Evolutionary conservation across 1,140 invertebrate genomes (phyloP).

Genomic region (Calliopsis andreniformis): DNA sequence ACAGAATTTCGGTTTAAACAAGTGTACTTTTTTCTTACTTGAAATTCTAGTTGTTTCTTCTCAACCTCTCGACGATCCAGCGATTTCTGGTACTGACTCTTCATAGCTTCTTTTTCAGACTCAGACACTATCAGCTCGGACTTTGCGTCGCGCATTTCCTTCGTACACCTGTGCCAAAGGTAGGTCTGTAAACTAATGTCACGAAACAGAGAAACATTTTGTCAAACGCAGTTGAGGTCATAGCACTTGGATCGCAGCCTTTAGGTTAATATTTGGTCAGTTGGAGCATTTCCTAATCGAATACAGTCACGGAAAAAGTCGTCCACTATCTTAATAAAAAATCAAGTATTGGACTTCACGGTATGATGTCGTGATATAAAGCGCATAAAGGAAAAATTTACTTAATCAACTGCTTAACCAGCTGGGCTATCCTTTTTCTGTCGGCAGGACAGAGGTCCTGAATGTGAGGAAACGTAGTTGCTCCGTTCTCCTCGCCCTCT

Average conservation of each 20-base stretch:
- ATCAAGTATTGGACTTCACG: no score
- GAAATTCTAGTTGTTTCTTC: slow-evolving; percentile 57
- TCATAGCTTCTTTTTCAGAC: slow-evolving; percentile 62
- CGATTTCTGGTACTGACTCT: slow-evolving; percentile 54
- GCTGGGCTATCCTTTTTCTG: slow-evolving; percentile 66
- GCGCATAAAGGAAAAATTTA: slow-evolving; percentile 22
- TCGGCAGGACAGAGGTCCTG: slow-evolving; percentile 69
- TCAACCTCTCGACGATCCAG: slow-evolving; percentile 58
- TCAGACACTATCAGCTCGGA: slow-evolving; percentile 50
- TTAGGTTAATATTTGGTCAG: no score
- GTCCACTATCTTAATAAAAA: no score
- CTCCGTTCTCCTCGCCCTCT: slow-evolving; percentile 17
- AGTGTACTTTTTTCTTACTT: slow-evolving; percentile 49
- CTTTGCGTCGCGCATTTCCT: slow-evolving; percentile 60
- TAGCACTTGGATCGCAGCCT: no score
- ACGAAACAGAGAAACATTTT: no score
- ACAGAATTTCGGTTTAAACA: not conserved
- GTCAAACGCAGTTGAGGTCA: no score
- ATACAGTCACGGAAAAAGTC: no score
- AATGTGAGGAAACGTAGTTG: slow-evolving; percentile 56
- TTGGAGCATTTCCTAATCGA: no score
- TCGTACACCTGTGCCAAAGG: slow-evolving; percentile 55
- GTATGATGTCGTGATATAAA: not conserved
- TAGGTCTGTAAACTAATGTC: no score
- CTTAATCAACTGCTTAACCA: slow-evolving; percentile 67